These are phyloP conservation scores for Ctena decussata DNA, from an alignment of 2,888 invertebrate species.

Conservation along the genomic window DNA sequence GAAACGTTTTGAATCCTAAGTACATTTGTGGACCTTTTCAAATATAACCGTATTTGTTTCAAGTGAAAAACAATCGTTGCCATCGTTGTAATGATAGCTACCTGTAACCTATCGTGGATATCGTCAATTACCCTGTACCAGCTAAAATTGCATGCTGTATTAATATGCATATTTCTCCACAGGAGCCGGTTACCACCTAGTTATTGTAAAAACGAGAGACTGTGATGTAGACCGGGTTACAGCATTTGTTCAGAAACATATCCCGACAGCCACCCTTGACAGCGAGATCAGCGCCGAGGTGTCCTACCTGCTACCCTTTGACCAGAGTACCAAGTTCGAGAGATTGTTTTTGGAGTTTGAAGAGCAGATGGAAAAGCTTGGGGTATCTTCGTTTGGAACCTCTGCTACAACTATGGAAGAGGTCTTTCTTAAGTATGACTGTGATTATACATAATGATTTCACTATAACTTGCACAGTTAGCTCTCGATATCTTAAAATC, in stretches of 20 bases:
- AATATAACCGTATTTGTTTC: too few relatives aligned
- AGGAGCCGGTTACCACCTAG: constrained; percentile 94
- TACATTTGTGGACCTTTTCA: too few relatives aligned
- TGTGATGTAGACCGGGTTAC: constrained; percentile 89
- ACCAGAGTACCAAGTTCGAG: constrained; percentile 73
- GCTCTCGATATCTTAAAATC: too few relatives aligned
- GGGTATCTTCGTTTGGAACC: constrained; percentile 93
- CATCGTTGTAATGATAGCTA: too few relatives aligned
- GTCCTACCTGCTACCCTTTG: constrained; percentile 79
- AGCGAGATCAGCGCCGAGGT: constrained; percentile 85
- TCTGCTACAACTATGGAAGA: constrained; percentile 95
- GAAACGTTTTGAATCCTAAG: too few relatives aligned
- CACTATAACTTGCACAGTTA: too few relatives aligned
- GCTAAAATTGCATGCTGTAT: too few relatives aligned
- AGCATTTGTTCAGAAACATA: constrained; percentile 89
- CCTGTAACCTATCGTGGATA: too few relatives aligned
- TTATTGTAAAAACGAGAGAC: constrained; percentile 89
- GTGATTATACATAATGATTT: too few relatives aligned
- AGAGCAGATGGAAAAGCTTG: constrained; percentile 87
- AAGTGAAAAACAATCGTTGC: too few relatives aligned
- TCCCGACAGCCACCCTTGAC: constrained; percentile 90
- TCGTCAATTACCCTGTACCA: too few relatives aligned
- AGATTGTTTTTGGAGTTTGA: constrained; percentile 78
- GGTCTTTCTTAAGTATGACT: constrained; percentile 89
- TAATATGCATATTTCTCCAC: too few relatives aligned